A percentile compares a stretch with the other conserved stretches of the same genome.
Evolutionary conservation across 2,888 invertebrate species (phyloP).

Genomic region (Nomada flava): DNA sequence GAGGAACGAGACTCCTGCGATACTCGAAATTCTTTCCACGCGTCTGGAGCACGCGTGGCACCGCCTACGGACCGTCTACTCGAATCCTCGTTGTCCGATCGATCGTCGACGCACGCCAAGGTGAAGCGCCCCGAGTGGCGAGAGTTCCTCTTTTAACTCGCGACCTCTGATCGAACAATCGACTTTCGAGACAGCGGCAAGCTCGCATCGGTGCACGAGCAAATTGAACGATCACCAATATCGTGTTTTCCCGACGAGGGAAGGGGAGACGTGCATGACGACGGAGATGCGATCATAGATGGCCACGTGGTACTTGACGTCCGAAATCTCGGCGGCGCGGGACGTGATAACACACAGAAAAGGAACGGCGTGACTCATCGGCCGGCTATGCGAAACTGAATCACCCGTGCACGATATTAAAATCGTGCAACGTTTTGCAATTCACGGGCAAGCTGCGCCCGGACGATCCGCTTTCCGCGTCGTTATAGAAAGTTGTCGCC

Average conservation of each 20-base stretch:
- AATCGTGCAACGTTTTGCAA: slow-evolving; percentile 60
- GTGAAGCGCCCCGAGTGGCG: slow-evolving; percentile 47
- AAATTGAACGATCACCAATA: not conserved
- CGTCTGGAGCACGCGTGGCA: slow-evolving; percentile 12
- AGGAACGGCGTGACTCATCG: slow-evolving; percentile 62
- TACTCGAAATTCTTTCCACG: slow-evolving; percentile 17
- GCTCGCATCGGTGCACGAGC: not conserved
- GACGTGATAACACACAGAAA: slow-evolving; percentile 57
- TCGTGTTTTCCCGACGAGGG: not conserved
- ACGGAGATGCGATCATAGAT: no score
- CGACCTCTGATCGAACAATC: slow-evolving; percentile 49
- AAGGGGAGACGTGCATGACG: not conserved
- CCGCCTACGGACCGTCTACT: slow-evolving; percentile 33
- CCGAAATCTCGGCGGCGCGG: slow-evolving; percentile 45
- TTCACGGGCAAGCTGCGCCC: slow-evolving; percentile 8
- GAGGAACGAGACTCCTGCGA: not conserved
- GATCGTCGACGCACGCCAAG: slow-evolving; percentile 63
- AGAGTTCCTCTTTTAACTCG: slow-evolving; percentile 53
- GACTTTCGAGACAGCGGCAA: no score
- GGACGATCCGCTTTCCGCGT: slow-evolving; percentile 13
- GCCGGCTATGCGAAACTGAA: slow-evolving; percentile 65
- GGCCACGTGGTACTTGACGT: slow-evolving; percentile 48
- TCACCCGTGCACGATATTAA: slow-evolving; percentile 60
- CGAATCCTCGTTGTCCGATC: slow-evolving; percentile 46
- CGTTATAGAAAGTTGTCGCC: slow-evolving; percentile 10